These are phyloP conservation scores for Steinernema hermaphroditum DNA, from an alignment of 2,888 invertebrate genomes.

Conservation along the genomic window DNA sequence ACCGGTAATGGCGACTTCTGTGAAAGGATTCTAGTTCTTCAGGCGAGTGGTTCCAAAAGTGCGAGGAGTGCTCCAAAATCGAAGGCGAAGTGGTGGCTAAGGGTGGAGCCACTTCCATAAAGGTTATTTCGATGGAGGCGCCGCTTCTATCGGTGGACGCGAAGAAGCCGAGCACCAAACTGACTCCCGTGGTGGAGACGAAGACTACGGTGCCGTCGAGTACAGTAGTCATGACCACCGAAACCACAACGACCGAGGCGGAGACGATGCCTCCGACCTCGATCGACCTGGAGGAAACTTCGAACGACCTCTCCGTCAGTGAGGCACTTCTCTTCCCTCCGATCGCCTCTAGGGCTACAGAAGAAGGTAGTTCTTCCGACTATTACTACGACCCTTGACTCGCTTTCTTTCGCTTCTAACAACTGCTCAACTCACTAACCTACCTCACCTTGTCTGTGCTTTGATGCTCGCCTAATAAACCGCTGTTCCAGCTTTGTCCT, in stretches of 20 bases:
- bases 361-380: conserved; percentile 24
- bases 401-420: neutral
- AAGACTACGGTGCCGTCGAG: conserved; percentile 23
- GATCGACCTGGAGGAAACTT: conserved; percentile 13
- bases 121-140: conserved; percentile 35
- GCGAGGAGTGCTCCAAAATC: conserved; percentile 52
- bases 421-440: conserved; percentile 25
- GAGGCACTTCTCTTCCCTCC: conserved; percentile 22
- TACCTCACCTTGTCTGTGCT: neutral
- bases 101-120: conserved; percentile 31
- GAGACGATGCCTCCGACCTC: conserved; percentile 26
- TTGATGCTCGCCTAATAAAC: conserved; percentile 9
- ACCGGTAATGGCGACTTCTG: too few species aligned
- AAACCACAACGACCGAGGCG: neutral
- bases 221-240: neutral
- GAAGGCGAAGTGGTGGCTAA: conserved; percentile 37
- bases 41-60: conserved; percentile 32
- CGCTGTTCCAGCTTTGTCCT: neutral
- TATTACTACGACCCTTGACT: conserved; percentile 10
- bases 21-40: too few species aligned
- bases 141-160: neutral
- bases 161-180: conserved; percentile 16
- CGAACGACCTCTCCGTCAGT: neutral
- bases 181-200: conserved; percentile 1
- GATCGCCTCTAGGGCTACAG: conserved; percentile 20